Conservation (phyloP, 2,797 vertebrate genomes). For the Gobio occitaniae region DNA sequence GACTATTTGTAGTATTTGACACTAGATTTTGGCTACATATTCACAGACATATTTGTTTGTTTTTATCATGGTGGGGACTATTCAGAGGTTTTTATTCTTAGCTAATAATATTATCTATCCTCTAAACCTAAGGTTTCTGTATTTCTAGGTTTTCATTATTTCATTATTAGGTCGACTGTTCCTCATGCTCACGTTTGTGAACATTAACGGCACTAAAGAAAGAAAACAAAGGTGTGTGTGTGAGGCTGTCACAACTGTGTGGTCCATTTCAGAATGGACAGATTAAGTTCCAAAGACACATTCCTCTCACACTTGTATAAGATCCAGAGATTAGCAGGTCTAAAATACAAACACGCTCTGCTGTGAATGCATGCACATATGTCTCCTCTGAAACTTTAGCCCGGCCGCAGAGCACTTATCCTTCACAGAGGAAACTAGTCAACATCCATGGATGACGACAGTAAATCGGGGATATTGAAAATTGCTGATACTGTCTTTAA, state of each 20-base stretch:
- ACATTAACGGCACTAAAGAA: too few species aligned
- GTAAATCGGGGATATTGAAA: not conserved
- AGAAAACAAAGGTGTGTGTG: not conserved
- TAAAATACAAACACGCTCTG: not conserved
- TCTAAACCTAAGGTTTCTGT: too few species aligned
- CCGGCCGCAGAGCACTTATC: not conserved
- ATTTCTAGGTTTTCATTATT: too few species aligned
- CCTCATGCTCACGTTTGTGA: not conserved
- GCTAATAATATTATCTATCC: too few species aligned
- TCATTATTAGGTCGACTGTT: too few species aligned
- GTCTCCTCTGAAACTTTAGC: slow-evolving; percentile 1
- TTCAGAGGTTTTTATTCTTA: too few species aligned
- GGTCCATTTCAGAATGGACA: not conserved
- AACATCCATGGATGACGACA: not conserved
- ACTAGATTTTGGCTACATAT: too few species aligned
- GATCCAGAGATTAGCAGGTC: slow-evolving; percentile 16
- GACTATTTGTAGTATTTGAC: too few species aligned
- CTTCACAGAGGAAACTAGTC: not conserved
- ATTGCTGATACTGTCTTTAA: not conserved
- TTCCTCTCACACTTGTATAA: slow-evolving; percentile 7
- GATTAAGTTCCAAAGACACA: not conserved
- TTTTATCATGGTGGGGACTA: too few species aligned
- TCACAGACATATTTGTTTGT: too few species aligned
- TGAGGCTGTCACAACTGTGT: not conserved
- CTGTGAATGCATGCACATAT: not conserved